A percentile compares a stretch with the other conserved stretches of the same genome.
Evolutionary conservation across 2,888 invertebrate genomes (phyloP).

Genomic region (Sinodicranocentrus sp.): DNA sequence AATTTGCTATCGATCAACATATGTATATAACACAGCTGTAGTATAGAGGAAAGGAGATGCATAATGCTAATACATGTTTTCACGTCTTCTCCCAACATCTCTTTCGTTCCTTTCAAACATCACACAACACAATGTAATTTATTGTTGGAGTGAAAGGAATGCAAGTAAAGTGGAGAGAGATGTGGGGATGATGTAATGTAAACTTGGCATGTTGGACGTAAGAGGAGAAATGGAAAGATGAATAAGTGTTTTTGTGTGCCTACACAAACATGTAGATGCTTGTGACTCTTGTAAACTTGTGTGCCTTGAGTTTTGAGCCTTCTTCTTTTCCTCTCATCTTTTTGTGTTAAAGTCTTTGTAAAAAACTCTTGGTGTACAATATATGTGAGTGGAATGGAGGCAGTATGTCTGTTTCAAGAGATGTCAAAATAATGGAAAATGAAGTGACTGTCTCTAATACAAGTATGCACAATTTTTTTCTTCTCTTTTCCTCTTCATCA

Average conservation of each 20-base stretch:
- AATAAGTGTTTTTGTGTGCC: neutral
- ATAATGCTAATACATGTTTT: neutral
- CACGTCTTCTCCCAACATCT: neutral
- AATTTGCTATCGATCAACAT: slow-evolving; percentile 2
- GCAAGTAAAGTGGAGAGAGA: neutral
- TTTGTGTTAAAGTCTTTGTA: neutral
- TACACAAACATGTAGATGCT: neutral
- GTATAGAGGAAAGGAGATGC: no score
- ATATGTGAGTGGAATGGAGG: slow-evolving; percentile 17
- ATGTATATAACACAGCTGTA: no score
- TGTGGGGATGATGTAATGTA: neutral
- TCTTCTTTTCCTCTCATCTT: neutral
- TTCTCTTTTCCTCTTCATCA: slow-evolving; percentile 1
- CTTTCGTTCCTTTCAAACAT: slow-evolving; percentile 13
- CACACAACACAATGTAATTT: slow-evolving; percentile 17
- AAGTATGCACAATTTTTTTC: slow-evolving; percentile 14
- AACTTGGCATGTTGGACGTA: slow-evolving; percentile 4
- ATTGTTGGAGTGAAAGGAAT: slow-evolving; percentile 23
- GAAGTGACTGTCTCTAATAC: neutral
- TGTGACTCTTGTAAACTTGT: neutral
- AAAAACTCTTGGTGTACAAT: neutral
- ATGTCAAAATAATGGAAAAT: no score
- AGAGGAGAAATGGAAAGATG: slow-evolving; percentile 17
- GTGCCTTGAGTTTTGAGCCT: neutral
- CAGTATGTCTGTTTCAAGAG: neutral